Percentiles rank a stretch among this genome's conserved stretches.
Evolutionary conservation across 2,888 invertebrate species (phyloP).

Genomic region (Eutolmus rufibarbis): DNA sequence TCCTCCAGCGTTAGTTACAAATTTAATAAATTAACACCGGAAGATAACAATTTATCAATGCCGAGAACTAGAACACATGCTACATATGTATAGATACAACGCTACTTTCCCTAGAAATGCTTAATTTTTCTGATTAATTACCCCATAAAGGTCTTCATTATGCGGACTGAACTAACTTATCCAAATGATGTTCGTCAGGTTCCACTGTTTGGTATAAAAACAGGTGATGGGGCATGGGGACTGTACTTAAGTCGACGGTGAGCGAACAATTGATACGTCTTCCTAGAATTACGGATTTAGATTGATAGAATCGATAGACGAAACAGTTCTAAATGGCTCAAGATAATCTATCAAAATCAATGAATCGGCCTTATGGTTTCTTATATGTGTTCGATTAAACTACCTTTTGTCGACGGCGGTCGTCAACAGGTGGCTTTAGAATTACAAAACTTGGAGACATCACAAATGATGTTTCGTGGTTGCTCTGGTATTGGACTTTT

Average conservation of each 20-base stretch:
- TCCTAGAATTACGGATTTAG: conserved; percentile 39
- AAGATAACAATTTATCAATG: conserved; percentile 1
- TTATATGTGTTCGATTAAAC: conserved; percentile 22
- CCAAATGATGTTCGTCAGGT: background rate
- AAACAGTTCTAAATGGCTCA: conserved; percentile 12
- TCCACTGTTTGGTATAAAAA: background rate
- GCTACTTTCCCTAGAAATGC: background rate
- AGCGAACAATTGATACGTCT: conserved; percentile 36
- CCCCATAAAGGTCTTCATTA: conserved; percentile 27
- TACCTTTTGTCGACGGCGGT: background rate
- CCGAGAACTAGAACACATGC: conserved; percentile 18
- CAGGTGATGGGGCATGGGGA: background rate
- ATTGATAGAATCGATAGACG: conserved; percentile 37
- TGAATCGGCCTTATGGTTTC: background rate
- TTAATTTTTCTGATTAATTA: conserved; percentile 38
- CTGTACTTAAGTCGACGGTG: background rate
- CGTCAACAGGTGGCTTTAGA: conserved; percentile 22
- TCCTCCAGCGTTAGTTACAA: background rate
- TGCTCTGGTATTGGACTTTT: background rate
- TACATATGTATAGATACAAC: background rate
- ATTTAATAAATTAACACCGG: conserved; percentile 28
- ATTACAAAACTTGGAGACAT: conserved; percentile 23
- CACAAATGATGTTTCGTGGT: background rate
- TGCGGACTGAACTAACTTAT: background rate
- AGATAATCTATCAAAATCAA: conserved; percentile 42